Conservation (phyloP, 2,888 invertebrate species). For the Adelphocoris suturalis region DNA sequence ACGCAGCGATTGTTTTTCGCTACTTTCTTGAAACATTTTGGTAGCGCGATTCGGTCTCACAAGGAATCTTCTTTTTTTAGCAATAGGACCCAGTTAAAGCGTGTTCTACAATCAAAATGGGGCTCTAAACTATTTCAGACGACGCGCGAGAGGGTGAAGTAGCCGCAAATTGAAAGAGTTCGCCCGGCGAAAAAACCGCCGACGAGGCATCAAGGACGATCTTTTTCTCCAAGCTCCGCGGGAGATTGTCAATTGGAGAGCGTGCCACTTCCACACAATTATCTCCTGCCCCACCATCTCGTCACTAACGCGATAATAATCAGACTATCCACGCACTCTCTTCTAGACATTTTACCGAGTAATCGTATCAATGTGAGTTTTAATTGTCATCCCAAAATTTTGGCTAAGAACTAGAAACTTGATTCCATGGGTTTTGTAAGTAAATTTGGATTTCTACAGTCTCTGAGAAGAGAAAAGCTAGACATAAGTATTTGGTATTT, state of each 20-base stretch:
- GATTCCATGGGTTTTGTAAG: too few species aligned
- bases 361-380: neutral
- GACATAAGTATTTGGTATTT: too few species aligned
- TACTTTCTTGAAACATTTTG: too few species aligned
- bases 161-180: slow-evolving; percentile 25
- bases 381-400: neutral
- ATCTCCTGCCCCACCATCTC: slow-evolving; percentile 17
- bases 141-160: neutral
- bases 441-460: too few species aligned
- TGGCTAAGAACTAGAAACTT: neutral
- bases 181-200: neutral
- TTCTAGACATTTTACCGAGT: neutral
- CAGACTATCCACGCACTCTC: neutral
- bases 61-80: too few species aligned
- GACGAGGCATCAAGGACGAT: slow-evolving; percentile 9
- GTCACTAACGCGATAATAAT: neutral
- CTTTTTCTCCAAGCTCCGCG: slow-evolving; percentile 15
- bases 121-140: too few species aligned
- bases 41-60: too few species aligned
- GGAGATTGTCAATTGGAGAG: slow-evolving; percentile 47
- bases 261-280: slow-evolving; percentile 40
- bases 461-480: too few species aligned
- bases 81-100: too few species aligned
- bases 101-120: too few species aligned
- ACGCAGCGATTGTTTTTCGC: too few species aligned